These are phyloP conservation scores for Mythimna vitellina DNA, from an alignment of 2,888 invertebrate species.

Conservation along the genomic window DNA sequence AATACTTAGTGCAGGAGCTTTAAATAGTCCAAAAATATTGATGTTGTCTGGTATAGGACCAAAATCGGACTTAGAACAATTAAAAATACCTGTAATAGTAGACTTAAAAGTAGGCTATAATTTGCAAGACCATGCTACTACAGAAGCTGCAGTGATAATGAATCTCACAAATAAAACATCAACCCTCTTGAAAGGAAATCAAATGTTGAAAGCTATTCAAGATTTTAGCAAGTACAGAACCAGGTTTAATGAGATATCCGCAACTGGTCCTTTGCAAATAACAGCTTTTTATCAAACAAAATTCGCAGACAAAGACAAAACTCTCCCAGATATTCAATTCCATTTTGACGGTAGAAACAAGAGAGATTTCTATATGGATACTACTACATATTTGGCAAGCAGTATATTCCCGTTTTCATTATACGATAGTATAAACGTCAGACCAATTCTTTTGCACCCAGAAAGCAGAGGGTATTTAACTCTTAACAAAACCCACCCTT, in stretches of 20 bases:
- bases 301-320: conserved; percentile 86
- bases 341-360: conserved; percentile 91
- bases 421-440: conserved; percentile 91
- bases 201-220: conserved; percentile 79
- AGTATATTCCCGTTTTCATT: conserved; percentile 89
- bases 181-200: conserved; percentile 78
- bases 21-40: conserved; percentile 91
- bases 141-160: conserved; percentile 85
- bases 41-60: conserved; percentile 93
- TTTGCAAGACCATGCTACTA: conserved; percentile 93
- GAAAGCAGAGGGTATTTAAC: conserved; percentile 91
- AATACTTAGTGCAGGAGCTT: conserved; percentile 90
- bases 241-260: conserved; percentile 84
- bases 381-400: conserved; percentile 84
- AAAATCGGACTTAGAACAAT: conserved; percentile 79
- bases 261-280: conserved; percentile 89
- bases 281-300: conserved; percentile 91
- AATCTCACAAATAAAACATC: conserved; percentile 88
- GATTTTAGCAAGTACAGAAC: conserved; percentile 77
- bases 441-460: conserved; percentile 91
- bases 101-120: conserved; percentile 93
- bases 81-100: conserved; percentile 89
- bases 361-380: conserved; percentile 90
- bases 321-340: conserved; percentile 92
- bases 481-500: conserved; percentile 92